Conservation (phyloP, 2,888 invertebrate genomes). For the Agonopterix heracliana region DNA sequence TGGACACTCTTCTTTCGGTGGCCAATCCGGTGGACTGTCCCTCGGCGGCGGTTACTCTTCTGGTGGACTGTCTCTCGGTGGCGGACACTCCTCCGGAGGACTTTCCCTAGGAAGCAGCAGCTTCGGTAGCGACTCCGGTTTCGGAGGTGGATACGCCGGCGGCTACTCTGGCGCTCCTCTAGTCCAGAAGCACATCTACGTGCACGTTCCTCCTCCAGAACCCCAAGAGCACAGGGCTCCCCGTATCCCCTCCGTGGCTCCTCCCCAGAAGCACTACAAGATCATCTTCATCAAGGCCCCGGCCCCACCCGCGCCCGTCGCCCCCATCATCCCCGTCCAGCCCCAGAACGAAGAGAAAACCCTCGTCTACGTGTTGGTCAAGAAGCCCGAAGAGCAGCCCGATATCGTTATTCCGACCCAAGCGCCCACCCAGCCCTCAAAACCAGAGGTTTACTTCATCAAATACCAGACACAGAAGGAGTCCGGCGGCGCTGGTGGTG, state of each 20-base stretch:
- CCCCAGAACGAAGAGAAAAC: conserved; percentile 92
- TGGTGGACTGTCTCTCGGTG: conserved; percentile 32
- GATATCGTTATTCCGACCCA: conserved; percentile 86
- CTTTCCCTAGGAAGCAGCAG: conserved; percentile 37
- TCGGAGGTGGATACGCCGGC: conserved; percentile 58
- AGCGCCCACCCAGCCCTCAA: conserved; percentile 88
- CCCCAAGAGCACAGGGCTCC: conserved; percentile 82
- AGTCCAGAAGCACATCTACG: conserved; percentile 92
- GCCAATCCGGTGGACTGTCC: conserved; percentile 24
- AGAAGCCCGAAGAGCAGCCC: conserved; percentile 90
- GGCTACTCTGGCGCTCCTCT: conserved; percentile 76
- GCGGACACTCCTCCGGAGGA: conserved; percentile 32
- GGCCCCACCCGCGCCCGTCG: conserved; percentile 87
- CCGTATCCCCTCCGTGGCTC: conserved; percentile 79
- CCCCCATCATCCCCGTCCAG: conserved; percentile 86
- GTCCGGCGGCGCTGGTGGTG: conserved; percentile 49
- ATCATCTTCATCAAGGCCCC: conserved; percentile 96
- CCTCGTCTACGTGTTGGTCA: conserved; percentile 90
- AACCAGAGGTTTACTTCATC: conserved; percentile 94
- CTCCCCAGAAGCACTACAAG: conserved; percentile 92
- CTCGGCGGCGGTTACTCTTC: conserved; percentile 21
- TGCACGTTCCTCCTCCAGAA: conserved; percentile 92
- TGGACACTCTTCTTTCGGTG: conserved; percentile 28
- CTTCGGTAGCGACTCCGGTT: conserved; percentile 51
- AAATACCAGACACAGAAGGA: conserved; percentile 84